Base-by-base conservation (phyloP, 1,140 invertebrate genomes). In the Proctacanthus coquilletti region DNA sequence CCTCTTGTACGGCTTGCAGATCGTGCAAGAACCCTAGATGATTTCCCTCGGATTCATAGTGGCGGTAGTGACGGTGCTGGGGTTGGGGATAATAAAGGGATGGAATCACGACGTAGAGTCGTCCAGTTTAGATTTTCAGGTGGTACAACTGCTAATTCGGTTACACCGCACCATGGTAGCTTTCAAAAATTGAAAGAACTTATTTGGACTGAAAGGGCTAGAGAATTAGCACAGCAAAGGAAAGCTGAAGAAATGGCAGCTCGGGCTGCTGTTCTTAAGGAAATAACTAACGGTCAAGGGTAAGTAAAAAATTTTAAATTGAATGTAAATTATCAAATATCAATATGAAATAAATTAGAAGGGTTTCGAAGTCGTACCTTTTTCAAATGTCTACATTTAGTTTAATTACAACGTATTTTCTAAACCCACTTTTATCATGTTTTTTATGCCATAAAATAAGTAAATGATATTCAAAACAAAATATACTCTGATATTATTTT, bases 131-230 rank as follows among this genome's bases (percentile, higher is more conserved):
- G 54, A 30, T 50, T 49, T 35, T 38, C 50, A 23, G 54, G 54
- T 37, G 30, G 48, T 11, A 31, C 50, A 33, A 38, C 25, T 39
- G 44, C 47, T 20, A 45, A 30, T 18, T 32, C 41, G 23, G 13
- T 41, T 50, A 4, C 46, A 34, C 63, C 70, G n/a, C 69, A 72
- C 40, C 56, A 65, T 13, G 74, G 73, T 8, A 75, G 71, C 39
- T 79, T 80, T 52, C 70, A 77, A 42, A 69, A 72, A 37, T 50
- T 75, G 0, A 72, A 72, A 47, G 69, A 74, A 36, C 50, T 76
- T 4, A 69, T 77, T 33, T 63, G 65, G 41, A 68, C 60, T 4
- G 73, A 80, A 49, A 57, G 75, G n/a, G 74, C 75, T n/a, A 62
- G 71, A 29, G 76, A 80, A 48, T 47, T 78, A 25, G 64, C 72